Base-by-base conservation (phyloP, 2,797 vertebrate genomes). In the Diglossa cyanea region DNA sequence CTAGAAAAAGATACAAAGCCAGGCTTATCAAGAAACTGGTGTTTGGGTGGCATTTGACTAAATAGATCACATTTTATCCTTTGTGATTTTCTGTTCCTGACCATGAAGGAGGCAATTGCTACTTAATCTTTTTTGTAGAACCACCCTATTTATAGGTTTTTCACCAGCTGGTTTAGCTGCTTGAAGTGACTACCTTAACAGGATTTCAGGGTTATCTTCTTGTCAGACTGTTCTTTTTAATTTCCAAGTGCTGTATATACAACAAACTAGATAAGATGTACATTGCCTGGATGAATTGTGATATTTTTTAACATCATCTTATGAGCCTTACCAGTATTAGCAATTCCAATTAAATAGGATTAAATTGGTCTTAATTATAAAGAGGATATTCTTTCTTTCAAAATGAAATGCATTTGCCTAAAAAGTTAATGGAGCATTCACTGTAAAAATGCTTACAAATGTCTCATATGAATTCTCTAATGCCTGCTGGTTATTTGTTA, bases 401-500 rank as follows among this genome's bases (percentile, higher is more conserved):
- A 92, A 86, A 82, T 54, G 11, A 85, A 85, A 60, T 61, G 30
- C 16, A 57, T 76, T 93, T 92, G 45, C 57, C 40, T 75, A 70
- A 78, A 57, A 90, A 24, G 25, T 79, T 91, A 90, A 87, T 73
- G 48, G 39, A 76, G 24, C 66, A 31, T 90, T 94, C 39, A 66
- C 33, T 92, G 61, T 89, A 84, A 88, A 94, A 94, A 75, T 67
- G 51, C 45, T 75, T 90, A 57, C 13, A 79, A 93, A 73, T 55
- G 3, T 61, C 83, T 91, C 57, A 10, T 30, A 55, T 47, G 48
- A 71, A 79, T 81, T 81, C 44, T 55, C 25, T 70, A 57, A 62
- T 92, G 55, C 33, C 79, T 86, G 31, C 39, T 84, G 19, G 28
- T 85, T 90, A 65, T 88, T 91, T 68, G 28, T 66, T 91, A 88